Evolutionary conservation across 2,888 invertebrate species (phyloP), one percentile per base, ranked within the genome.

Genomic region (Zaprionus obscuricornis): DNA sequence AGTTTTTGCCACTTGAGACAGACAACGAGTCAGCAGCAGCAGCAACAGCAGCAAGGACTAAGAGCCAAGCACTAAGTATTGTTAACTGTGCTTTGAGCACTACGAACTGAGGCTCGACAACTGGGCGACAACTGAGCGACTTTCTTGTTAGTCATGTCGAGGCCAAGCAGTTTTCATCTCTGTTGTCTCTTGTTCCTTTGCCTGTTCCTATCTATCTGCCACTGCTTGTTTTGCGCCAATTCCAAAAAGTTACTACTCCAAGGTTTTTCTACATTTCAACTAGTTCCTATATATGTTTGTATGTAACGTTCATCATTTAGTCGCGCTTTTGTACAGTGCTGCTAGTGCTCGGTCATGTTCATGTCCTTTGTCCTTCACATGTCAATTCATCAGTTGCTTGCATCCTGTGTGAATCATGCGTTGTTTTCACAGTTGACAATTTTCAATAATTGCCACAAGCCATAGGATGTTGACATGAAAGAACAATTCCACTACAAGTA

Each of bases 1-100:
- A 72, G 83, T 73, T 73, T 75, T 75, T 60, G 8, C 76, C 73
- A 83, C 77, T 77, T 60, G 77, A 82, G 77, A 78, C 75, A 77
- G 72, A 77, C 83, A 82, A 74, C 67, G 58, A 77, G 71, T 39
- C 70, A 64, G 51, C 52, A 27, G 29, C 40, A 62, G 36, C 37
- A 31, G 49, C 27, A 43, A 34, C 34, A 34, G 43, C 47, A 18
- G 39, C 34, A 55, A 18, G 55, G 8, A 34, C n/a, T n/a, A n/a
- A n/a, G n/a, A n/a, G n/a, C n/a, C n/a, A n/a, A n/a, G n/a, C n/a
- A n/a, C n/a, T n/a, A n/a, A n/a, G n/a, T n/a, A n/a, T n/a, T n/a
- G n/a, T n/a, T 29, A 11, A 26, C 34, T 22, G 22, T 7, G 7
- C 10, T 6, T 29, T n/a, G 10, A 11, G 29, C 40, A 22, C 27